Conservation (phyloP, 2,113 vertebrate genomes). For the human (Homo sapiens) region GRCh38 chr3:187996001-187996500, state of each 20-base stretch:
- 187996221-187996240: not conserved
- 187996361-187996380: not conserved
- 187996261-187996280: not conserved
- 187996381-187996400: not conserved
- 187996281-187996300: not conserved
- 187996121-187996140: not conserved
- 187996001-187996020: not conserved
- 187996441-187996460: not conserved
- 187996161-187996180: not conserved
- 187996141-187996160: not conserved
- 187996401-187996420: not conserved
- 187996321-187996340: not conserved
- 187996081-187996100: not conserved
- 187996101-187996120: constrained; percentile 15
- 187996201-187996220: not conserved
- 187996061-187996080: not conserved
- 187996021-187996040: not conserved
- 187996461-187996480: not conserved
- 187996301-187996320: not conserved
- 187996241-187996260: rapidly evolving
- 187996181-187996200: not conserved
- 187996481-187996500: not conserved
- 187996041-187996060: not conserved
- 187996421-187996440: not conserved
- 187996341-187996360: not conserved